Base-by-base conservation (phyloP, 2,888 invertebrate genomes). In the Seira musarum region DNA sequence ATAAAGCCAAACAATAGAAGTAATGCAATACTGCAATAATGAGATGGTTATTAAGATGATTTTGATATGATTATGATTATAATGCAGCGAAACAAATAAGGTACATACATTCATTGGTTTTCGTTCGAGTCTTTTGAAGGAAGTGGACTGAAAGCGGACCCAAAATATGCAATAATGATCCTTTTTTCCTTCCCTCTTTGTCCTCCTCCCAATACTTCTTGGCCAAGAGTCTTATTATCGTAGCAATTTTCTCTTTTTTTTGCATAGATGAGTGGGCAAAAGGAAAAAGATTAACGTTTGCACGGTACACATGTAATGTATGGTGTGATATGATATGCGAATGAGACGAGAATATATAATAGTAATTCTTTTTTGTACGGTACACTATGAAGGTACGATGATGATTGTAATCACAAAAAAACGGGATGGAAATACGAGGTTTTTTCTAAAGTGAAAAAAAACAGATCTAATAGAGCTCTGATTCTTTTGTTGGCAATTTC, bases 401-500 rank as follows among this genome's bases (percentile, higher is more conserved):
- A 40, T 40, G 40, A 40, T 40, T 40, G 6, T 40, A 61, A 25
- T 74, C 24, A 67, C 35, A 10, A 74, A n/a, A n/a, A 13, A 67
- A 60, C 40, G 61, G 46, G 46, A 67, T 74, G 61, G 64, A 68
- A 68, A 61, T 60, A 10, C 53, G 8, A 21, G 66, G 25, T 57
- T 30, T 53, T 21, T 6, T 57, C n/a, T 13, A 17, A 57, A 57
- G 57, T 13, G 17, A 57, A 57, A 57, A 57, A 57, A n/a, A 57
- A 57, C n/a, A n/a, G n/a, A 57, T n/a, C 70, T 77, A 70, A 22
- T 61, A 35, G 60, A 77, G 65, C 70, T 65, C 77, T 70, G 64
- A 77, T 64, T 77, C 57, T 66, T 75, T 77, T 69, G 61, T 77
- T 70, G 77, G 70, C 77, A 77, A 77, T 77, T 77, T 70, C 70